Conservation (phyloP, 2,797 vertebrate species). For the Sphenodon punctatus region DNA sequence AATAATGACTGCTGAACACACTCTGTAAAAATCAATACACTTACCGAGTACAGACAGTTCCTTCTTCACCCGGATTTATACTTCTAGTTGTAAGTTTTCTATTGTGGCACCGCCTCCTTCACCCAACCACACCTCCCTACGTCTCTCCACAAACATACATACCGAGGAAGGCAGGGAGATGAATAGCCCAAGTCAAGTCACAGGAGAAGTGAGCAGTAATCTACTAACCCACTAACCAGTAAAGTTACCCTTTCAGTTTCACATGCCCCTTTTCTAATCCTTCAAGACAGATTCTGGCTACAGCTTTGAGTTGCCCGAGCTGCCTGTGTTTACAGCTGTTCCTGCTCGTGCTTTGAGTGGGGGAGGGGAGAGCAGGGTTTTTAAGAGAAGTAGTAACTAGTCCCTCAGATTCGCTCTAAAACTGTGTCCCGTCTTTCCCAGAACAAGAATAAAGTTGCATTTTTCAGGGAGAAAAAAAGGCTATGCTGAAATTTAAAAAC, state of each 20-base stretch:
- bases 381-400: background rate
- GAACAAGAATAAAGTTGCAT: background rate
- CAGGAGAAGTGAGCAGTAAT: background rate
- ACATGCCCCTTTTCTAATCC: background rate
- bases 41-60: background rate
- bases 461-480: background rate
- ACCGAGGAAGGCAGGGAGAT: background rate
- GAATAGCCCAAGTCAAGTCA: background rate
- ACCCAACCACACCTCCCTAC: background rate
- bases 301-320: background rate
- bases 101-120: background rate
- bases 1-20: background rate
- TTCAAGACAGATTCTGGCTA: background rate
- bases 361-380: background rate
- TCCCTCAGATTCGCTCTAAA: background rate
- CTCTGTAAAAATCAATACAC: background rate
- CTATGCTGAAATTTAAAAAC: background rate
- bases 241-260: background rate
- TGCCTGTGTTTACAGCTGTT: background rate
- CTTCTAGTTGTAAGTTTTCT: background rate
- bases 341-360: background rate
- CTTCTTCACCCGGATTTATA: background rate
- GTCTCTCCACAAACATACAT: fast-evolving
- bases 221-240: background rate
- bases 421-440: background rate